Base-by-base conservation (phyloP, 1,140 invertebrate genomes). In the Listronotus oregonensis region DNA sequence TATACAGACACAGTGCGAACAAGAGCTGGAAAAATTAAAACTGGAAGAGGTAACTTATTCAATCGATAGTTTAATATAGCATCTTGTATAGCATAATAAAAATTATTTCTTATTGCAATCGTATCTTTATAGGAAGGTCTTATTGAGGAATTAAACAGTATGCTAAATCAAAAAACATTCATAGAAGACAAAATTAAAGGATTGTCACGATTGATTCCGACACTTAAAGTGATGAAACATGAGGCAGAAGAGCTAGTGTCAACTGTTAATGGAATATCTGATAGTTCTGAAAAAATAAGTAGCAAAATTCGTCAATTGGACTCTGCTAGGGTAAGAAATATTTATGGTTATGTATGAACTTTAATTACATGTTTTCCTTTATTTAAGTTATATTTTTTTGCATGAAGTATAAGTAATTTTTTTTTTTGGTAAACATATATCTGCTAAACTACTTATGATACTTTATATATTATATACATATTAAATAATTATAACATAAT, bases 291-390 rank as follows among this genome's bases (percentile, higher is more conserved):
- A 75, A 95, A 95, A 81, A 95, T 98, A 15, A 97, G 95, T 77
- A 91, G 91, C 31, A 98, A 98, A 90, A 96, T 99, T 10, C 86
- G 95, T 47, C 90, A 94, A 63, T 80, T 99, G 18, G 97, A 99
- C 83, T 81, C 93, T 49, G 95, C 95, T 1, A 92, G 97, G 77
- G 94, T 96, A 85, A 80, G 82, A 80, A 61, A 56, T 51, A 31
- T 21, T 32, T 17, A 57, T 57, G 8, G 1, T n/a, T n/a, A 56
- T 12, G 39, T 12, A 9, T 15, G 12, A 10, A 56, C 39, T 39
- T 12, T 27, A 27, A 27, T 27, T 3, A 27, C 2, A 3, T 27
- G 21, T 3, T 27, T 27, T 27, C 5, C 21, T 27, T 27, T 27
- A 27, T 27, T 1, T 5, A 27, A 27, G 1, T 5, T 3, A 27